phyloP scores from a whole-genome alignment of 2,113 vertebrate species.

The Syrmaticus mikado region DNA sequence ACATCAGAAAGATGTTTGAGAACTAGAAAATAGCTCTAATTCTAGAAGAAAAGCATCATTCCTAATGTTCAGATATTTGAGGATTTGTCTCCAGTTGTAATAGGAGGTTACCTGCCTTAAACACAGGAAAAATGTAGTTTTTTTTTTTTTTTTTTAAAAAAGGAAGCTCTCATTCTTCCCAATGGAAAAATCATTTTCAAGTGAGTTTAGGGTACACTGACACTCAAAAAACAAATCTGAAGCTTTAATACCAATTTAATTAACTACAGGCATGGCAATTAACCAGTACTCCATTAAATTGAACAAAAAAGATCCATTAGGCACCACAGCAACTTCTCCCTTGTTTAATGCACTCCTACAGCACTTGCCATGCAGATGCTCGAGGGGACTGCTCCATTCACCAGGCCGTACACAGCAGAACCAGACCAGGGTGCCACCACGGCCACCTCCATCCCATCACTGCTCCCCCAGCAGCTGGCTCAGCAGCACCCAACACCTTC shows the following conservation, averaged over 20 bases:
- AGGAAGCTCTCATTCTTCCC: not conserved
- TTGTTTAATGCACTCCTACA: accelerated
- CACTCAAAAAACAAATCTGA: not conserved
- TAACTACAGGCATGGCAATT: not conserved
- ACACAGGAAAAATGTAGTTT: not conserved
- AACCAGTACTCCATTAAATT: not conserved
- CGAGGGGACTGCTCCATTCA: accelerated
- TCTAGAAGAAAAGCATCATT: not conserved
- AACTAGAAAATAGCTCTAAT: not conserved
- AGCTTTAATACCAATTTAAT: not conserved
- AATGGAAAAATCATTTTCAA: not conserved
- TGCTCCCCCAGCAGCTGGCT: not conserved
- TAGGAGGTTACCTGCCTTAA: not conserved
- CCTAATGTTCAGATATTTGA: not conserved
- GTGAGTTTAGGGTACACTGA: not conserved
- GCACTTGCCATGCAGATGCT: accelerated
- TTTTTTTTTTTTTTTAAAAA: not conserved
- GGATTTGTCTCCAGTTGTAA: not conserved
- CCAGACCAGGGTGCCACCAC: not conserved
- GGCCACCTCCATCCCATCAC: accelerated
- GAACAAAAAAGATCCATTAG: too few relatives aligned
- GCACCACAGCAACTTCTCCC: not conserved
- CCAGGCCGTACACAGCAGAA: accelerated
- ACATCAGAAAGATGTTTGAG: not conserved
- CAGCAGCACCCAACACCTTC: not conserved